Conservation (phyloP, 2,113 vertebrate species). For the Cebidichthys violaceus region DNA sequence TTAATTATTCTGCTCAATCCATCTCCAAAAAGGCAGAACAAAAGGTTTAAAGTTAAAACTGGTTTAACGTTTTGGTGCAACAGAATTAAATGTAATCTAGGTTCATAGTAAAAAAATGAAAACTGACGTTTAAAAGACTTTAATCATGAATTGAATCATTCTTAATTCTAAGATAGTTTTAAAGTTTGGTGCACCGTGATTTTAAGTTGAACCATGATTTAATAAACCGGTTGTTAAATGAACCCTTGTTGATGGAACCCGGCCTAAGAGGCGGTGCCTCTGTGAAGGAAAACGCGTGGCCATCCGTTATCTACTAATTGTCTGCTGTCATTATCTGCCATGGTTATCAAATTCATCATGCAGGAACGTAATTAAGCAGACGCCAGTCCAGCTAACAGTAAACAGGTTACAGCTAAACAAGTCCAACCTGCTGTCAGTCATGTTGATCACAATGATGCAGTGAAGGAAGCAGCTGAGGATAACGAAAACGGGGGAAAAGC, state of each 20-base stretch:
- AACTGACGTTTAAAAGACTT: not conserved
- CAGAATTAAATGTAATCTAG: not conserved
- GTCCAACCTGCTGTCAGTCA: not conserved
- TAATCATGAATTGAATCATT: not conserved
- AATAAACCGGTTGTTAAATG: no score
- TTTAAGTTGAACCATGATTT: not conserved
- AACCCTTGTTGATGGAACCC: no score
- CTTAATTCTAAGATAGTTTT: no score
- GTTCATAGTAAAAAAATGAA: not conserved
- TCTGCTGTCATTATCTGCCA: slow-evolving; percentile 24
- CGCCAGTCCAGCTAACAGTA: not conserved
- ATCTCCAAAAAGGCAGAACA: not conserved
- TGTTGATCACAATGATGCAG: not conserved
- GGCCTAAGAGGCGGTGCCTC: not conserved
- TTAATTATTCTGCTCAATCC: not conserved
- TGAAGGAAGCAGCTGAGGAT: not conserved
- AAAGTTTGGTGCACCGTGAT: not conserved
- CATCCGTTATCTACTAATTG: slow-evolving; percentile 2
- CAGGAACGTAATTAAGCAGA: slow-evolving; percentile 27
- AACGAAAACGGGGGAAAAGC: not conserved
- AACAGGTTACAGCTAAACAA: slow-evolving; percentile 27
- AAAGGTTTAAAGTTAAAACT: not conserved
- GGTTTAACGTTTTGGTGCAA: not conserved
- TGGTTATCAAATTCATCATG: slow-evolving; percentile 10
- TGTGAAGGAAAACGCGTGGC: slow-evolving; percentile 7